Base-by-base conservation (phyloP, 2,113 vertebrate genomes). In the Corythornis madagascariensis region DNA sequence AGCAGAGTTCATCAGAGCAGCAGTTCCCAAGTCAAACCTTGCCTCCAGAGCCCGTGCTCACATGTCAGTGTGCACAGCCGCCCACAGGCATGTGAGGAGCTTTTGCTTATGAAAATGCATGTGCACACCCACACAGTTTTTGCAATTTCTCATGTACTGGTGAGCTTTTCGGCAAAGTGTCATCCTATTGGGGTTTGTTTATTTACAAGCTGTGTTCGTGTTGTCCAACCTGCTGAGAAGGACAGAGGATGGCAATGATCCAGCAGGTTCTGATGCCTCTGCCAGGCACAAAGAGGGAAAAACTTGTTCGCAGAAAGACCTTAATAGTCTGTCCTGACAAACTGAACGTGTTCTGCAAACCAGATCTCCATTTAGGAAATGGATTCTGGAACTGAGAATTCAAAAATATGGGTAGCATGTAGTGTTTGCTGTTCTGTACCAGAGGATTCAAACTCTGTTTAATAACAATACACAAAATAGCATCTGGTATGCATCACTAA, bases 401-500 rank as follows among this genome's bases (percentile, higher is more conserved):
- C 53, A 45, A 63, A 90, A 91, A 74, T 64, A 56, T 56, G 92
- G 72, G 64, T 83, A 83, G 40, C 35, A 3, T 67, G 71, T 74
- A 91, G 60, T 78, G 87, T 85, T 93, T 93, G 81, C 86, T 94
- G 63, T 22, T 89, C 88, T 42, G 56, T 92, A 31, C 33, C 56
- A 61, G 17, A 75, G 64, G 69, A 67, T 93, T 87, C 52, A 85
- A 93, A 73, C 89, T 55, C 92, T 57, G 75, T 95, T 96, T 96
- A 90, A 95, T 89, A 94, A 95, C 91, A 96, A 93, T 93, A 74
- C 52, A n/a, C 81, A 66, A 84, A 96, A 89, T 87, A 92, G 87
- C 96, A 96, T 92, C 94, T 95, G 95, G 86, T 93, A 38, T 94
- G 81, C 40, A 31, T 90, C 78, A 52, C 77, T 43, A 16, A 89